Percentiles rank a stretch among this genome's conserved stretches.
Evolutionary conservation across 2,113 vertebrate genomes (phyloP).

Genomic region (Eubucco bourcierii): DNA sequence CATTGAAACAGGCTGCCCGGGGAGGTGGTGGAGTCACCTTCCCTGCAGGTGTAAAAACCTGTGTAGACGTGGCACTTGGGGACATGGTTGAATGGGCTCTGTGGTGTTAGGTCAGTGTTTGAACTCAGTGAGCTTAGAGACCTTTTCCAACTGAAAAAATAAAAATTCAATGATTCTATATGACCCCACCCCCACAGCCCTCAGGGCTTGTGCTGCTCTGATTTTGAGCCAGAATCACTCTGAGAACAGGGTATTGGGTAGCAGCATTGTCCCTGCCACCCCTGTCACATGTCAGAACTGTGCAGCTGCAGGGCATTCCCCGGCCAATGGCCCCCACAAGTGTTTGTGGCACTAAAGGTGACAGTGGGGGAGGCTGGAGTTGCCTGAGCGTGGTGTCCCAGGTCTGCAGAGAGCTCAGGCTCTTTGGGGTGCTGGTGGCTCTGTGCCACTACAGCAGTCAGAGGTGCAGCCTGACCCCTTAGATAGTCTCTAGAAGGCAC

Average conservation of each 20-base stretch:
- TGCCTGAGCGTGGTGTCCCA: rapidly evolving
- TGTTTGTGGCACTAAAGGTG: background rate
- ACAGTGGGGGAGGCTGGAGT: background rate
- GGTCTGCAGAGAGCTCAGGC: background rate
- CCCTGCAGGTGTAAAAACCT: too few relatives aligned
- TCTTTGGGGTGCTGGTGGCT: background rate
- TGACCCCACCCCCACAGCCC: background rate
- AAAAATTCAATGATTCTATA: too few relatives aligned
- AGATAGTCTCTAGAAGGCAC: background rate
- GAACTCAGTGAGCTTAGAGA: too few relatives aligned
- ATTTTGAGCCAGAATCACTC: background rate
- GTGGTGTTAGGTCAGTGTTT: too few relatives aligned
- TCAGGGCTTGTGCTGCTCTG: background rate
- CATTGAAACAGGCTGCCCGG: too few relatives aligned
- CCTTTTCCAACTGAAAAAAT: too few relatives aligned
- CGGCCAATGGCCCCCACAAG: background rate
- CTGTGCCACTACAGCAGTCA: rapidly evolving
- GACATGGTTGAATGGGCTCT: too few relatives aligned
- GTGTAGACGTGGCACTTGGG: too few relatives aligned
- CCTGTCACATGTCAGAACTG: background rate
- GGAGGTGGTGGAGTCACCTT: too few relatives aligned
- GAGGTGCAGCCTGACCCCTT: background rate
- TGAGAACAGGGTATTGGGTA: background rate
- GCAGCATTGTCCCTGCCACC: background rate
- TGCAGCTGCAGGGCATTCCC: background rate